Conservation (phyloP, 2,113 vertebrate genomes). For the Pollimyrus isidori region DNA sequence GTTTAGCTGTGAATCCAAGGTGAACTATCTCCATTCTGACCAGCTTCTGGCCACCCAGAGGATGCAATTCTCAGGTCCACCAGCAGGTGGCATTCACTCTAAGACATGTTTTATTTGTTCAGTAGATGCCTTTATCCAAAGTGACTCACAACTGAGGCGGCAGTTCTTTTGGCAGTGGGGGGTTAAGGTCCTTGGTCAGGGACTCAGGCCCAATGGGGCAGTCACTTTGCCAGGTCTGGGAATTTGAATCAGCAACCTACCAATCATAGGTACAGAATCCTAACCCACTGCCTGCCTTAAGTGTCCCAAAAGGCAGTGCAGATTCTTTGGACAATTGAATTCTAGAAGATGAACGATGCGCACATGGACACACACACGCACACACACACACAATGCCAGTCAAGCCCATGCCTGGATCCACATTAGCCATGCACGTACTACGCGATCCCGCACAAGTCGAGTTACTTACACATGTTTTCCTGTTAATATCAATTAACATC, state of each 20-base stretch:
- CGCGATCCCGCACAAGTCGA: background rate
- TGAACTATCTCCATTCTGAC: background rate
- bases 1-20: background rate
- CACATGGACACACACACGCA: no score
- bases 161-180: background rate
- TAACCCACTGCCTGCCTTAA: background rate
- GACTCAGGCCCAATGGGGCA: background rate
- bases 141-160: background rate
- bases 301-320: background rate
- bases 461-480: conserved; percentile 29
- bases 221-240: background rate
- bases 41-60: background rate
- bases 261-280: background rate
- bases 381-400: conserved; percentile 12
- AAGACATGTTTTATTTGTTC: background rate
- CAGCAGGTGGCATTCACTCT: background rate
- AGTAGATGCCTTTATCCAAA: background rate
- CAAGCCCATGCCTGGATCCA: conserved; percentile 23
- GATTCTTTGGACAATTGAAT: background rate
- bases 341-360: background rate
- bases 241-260: background rate
- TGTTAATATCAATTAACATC: conserved; percentile 26
- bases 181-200: background rate
- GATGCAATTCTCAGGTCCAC: background rate
- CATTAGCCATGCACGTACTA: conserved; percentile 20